Evolutionary conservation across 2,888 invertebrate species (phyloP).

Genomic region (Ischnura elegans): DNA sequence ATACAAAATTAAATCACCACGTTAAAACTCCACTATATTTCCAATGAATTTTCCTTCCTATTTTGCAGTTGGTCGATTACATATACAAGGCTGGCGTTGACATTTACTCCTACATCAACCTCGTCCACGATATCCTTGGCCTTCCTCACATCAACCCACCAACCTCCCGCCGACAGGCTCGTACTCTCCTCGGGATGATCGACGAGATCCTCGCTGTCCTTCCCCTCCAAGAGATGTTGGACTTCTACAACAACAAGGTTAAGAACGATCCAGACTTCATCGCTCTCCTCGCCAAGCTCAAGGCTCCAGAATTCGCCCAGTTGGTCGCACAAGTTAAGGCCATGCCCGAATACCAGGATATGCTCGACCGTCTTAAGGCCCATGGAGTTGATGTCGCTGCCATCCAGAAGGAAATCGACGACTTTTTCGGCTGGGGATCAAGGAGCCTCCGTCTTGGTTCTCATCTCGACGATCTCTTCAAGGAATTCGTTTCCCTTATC

Average conservation of each 20-base stretch:
- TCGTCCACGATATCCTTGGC: conserved; percentile 72
- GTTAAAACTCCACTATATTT: background rate
- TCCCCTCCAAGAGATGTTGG: conserved; percentile 74
- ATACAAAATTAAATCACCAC: too few relatives aligned
- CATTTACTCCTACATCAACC: conserved; percentile 73
- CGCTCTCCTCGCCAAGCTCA: conserved; percentile 72
- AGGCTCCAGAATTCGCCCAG: conserved; percentile 72
- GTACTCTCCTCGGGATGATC: conserved; percentile 71
- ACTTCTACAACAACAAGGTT: conserved; percentile 74
- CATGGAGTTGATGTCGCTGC: conserved; percentile 26
- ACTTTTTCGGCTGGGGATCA: conserved; percentile 46
- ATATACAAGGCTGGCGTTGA: conserved; percentile 74
- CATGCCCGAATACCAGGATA: conserved; percentile 59
- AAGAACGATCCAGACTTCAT: conserved; percentile 72
- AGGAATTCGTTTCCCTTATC: background rate
- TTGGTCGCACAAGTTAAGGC: conserved; percentile 71
- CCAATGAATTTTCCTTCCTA: too few relatives aligned
- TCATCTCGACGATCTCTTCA: conserved; percentile 25
- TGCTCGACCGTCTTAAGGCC: background rate
- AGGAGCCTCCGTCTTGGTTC: background rate
- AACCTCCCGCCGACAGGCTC: background rate
- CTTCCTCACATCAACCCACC: conserved; percentile 70
- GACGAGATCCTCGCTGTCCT: conserved; percentile 73
- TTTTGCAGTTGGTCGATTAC: conserved; percentile 72
- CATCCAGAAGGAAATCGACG: conserved; percentile 38